phyloP scores from a whole-genome alignment of 2,113 vertebrate species.

The Marmota flaviventris region DNA sequence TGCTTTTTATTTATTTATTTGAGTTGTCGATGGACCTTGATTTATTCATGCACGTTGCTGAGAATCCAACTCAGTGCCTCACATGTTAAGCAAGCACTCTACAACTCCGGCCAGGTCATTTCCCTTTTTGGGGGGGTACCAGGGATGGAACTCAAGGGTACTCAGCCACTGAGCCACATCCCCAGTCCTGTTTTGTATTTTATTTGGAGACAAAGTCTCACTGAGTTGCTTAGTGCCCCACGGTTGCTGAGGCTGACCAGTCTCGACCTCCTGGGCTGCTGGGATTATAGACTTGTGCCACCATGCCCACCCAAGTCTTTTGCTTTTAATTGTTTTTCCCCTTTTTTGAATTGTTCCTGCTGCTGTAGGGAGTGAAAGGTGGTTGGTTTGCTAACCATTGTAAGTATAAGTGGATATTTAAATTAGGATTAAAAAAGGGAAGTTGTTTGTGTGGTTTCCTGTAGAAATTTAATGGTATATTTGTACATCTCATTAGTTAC shows the following conservation, averaged over 20 bases:
- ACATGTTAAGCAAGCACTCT: too few relatives aligned
- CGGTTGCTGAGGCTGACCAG: too few relatives aligned
- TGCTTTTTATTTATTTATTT: conserved; percentile 1
- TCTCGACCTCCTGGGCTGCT: too few relatives aligned
- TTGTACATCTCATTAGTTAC: neutral
- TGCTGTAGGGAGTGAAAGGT: conserved; percentile 53
- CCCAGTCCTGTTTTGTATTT: too few relatives aligned
- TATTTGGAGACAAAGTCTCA: too few relatives aligned
- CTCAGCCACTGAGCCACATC: too few relatives aligned
- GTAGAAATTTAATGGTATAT: conserved; percentile 57
- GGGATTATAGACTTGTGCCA: too few relatives aligned
- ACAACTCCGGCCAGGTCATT: neutral
- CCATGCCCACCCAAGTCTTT: neutral
- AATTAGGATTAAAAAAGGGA: conserved; percentile 67
- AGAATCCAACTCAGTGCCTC: too few relatives aligned
- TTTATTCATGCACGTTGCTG: too few relatives aligned
- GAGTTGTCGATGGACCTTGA: neutral
- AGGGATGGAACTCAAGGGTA: too few relatives aligned
- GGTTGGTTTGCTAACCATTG: conserved; percentile 59
- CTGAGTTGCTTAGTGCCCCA: too few relatives aligned
- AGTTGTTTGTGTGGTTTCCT: conserved; percentile 67
- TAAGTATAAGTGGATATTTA: conserved; percentile 70
- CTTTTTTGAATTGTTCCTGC: conserved; percentile 58
- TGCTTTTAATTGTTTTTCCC: conserved; percentile 55
- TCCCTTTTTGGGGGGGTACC: too few relatives aligned